These are phyloP conservation scores for Leucophenga varia DNA, from an alignment of 1,140 invertebrate species.

Conservation along the genomic window DNA sequence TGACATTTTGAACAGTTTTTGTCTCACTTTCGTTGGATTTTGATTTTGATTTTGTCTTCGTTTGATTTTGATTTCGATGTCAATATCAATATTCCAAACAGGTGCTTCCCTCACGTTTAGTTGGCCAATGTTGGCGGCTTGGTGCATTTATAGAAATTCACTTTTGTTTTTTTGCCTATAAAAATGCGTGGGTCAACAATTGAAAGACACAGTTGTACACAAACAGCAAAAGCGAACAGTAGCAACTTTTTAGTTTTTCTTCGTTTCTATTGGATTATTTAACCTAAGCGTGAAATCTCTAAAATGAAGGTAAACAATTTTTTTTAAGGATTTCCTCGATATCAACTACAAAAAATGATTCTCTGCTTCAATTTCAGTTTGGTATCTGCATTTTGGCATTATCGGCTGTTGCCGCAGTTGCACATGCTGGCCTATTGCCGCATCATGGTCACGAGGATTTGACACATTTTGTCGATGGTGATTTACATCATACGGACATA, in stretches of 20 bases:
- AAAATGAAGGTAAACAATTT: slow-evolving; percentile 53
- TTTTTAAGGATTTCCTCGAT: no score
- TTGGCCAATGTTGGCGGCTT: slow-evolving; percentile 26
- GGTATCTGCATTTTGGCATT: slow-evolving; percentile 39
- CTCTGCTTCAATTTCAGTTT: slow-evolving; percentile 18
- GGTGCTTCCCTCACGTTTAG: slow-evolving; percentile 18
- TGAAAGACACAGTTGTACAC: slow-evolving; percentile 33
- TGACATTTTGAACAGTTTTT: no score
- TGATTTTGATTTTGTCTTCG: background rate
- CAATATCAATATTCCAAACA: no score
- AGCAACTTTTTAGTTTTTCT: slow-evolving; percentile 28
- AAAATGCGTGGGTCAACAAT: slow-evolving; percentile 28
- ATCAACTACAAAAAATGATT: background rate
- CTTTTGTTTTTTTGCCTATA: slow-evolving; percentile 31
- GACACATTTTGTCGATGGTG: slow-evolving; percentile 30
- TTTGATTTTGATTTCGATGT: slow-evolving; percentile 12
- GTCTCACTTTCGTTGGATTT: slow-evolving; percentile 35
- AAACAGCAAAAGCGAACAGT: slow-evolving; percentile 25
- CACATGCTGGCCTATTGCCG: slow-evolving; percentile 41
- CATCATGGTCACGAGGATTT: slow-evolving; percentile 34
- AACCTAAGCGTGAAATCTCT: slow-evolving; percentile 46
- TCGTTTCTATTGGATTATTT: slow-evolving; percentile 43
- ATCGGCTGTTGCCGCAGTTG: slow-evolving; percentile 31
- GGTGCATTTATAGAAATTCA: no score
- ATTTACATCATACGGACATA: slow-evolving; percentile 27